Percentiles rank a stretch among this genome's conserved stretches.
phyloP scores from a whole-genome alignment of 2,113 vertebrate genomes.

The Emydura subglobosa region DNA sequence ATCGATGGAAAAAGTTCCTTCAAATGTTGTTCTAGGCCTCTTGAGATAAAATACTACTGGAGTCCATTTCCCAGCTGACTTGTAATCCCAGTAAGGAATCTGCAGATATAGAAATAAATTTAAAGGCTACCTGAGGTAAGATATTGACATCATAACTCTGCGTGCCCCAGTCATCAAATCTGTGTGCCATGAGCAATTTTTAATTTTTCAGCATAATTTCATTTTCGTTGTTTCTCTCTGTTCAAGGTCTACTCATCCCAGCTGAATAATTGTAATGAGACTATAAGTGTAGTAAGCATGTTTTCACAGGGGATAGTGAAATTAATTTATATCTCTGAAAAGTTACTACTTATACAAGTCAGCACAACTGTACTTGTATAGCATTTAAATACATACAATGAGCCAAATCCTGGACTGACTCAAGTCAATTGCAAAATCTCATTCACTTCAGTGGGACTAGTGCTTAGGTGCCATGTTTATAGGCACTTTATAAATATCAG shows the following conservation, averaged over 20 bases:
- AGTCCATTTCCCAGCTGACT: background rate
- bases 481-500: background rate
- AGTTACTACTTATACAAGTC: no score
- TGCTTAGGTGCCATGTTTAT: background rate
- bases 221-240: background rate
- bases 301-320: background rate
- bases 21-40: background rate
- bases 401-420: background rate
- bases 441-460: background rate
- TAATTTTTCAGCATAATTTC: background rate
- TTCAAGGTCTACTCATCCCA: background rate
- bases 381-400: background rate
- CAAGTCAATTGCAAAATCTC: background rate
- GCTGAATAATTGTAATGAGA: background rate
- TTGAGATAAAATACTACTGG: background rate
- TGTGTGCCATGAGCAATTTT: background rate
- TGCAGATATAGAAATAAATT: background rate
- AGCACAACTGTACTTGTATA: background rate
- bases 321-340: no score
- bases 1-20: background rate
- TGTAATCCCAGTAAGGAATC: background rate
- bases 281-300: background rate
- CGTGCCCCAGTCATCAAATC: background rate
- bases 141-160: background rate
- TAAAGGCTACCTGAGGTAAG: rapidly evolving